Conservation (phyloP, 2,888 invertebrate genomes). For the Acanthosepion esculentum region DNA sequence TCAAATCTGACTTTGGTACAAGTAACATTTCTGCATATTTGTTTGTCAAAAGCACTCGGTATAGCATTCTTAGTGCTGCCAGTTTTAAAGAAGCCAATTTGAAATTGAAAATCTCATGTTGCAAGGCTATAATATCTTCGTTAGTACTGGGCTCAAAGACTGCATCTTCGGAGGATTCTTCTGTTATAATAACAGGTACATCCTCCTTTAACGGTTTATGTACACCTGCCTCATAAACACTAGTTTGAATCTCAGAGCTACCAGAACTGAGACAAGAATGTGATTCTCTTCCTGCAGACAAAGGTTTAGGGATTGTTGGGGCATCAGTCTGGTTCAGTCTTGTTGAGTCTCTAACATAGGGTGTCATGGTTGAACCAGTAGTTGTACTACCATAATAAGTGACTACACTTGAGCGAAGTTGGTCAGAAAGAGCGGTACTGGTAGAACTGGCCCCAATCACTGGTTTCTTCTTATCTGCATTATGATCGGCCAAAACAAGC, state of each 20-base stretch:
- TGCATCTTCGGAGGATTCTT: constrained; percentile 1
- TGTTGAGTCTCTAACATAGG: not conserved
- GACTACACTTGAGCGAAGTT: not conserved
- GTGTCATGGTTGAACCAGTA: not conserved
- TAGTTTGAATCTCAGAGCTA: not conserved
- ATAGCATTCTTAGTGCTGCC: constrained; percentile 79
- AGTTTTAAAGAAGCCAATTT: constrained; percentile 66
- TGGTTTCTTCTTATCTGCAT: constrained; percentile 56
- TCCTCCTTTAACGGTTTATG: not conserved
- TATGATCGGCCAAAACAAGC: constrained; percentile 53
- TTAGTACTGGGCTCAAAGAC: constrained; percentile 36
- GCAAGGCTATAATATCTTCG: not conserved
- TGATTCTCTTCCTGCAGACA: not conserved
- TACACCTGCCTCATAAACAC: not conserved
- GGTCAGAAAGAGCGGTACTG: not conserved
- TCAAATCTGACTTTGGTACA: constrained; percentile 75
- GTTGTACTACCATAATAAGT: not conserved
- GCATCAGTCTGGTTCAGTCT: not conserved
- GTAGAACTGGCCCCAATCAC: constrained; percentile 41
- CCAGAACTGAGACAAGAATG: not conserved
- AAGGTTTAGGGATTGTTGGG: not conserved
- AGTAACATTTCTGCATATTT: constrained; percentile 79
- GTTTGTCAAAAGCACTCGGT: constrained; percentile 77
- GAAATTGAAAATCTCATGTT: constrained; percentile 46
- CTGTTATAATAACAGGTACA: not conserved